These are phyloP conservation scores for Himalopsyche anomala DNA, from an alignment of 2,888 invertebrate genomes.

Conservation along the genomic window DNA sequence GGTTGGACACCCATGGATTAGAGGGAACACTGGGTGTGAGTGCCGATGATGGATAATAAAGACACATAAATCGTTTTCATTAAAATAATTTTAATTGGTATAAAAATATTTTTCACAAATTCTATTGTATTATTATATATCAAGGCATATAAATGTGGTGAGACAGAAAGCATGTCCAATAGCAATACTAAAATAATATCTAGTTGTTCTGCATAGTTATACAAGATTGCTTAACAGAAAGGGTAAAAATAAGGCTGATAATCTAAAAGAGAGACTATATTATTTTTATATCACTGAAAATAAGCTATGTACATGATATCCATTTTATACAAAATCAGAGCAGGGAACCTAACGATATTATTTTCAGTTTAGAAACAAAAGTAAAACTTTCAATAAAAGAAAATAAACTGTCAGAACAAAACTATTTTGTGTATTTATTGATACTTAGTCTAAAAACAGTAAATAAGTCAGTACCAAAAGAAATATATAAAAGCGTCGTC, in stretches of 20 bases:
- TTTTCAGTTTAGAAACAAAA: too few relatives aligned
- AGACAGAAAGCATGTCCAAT: constrained; percentile 46
- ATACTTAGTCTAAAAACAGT: too few relatives aligned
- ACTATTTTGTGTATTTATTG: too few relatives aligned
- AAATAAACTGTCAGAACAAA: too few relatives aligned
- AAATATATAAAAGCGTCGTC: too few relatives aligned
- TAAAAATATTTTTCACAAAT: constrained; percentile 52
- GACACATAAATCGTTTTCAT: constrained; percentile 42
- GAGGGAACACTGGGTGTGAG: too few relatives aligned
- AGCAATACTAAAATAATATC: constrained; percentile 38
- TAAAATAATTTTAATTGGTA: constrained; percentile 49
- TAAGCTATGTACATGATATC: constrained; percentile 22
- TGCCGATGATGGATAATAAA: not conserved
- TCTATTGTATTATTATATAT: constrained; percentile 19
- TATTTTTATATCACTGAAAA: constrained; percentile 3
- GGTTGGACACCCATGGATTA: too few relatives aligned
- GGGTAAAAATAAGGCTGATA: not conserved
- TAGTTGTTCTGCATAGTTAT: constrained; percentile 38
- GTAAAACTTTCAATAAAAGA: too few relatives aligned
- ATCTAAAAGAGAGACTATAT: constrained; percentile 39
- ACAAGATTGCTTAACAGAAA: not conserved
- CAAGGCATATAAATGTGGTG: constrained; percentile 39
- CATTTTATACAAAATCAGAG: not conserved
- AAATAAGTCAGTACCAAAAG: too few relatives aligned
- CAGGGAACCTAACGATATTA: too few relatives aligned